These are phyloP conservation scores for Teleogryllus oceanicus DNA, from an alignment of 2,888 invertebrate genomes.

Conservation along the genomic window DNA sequence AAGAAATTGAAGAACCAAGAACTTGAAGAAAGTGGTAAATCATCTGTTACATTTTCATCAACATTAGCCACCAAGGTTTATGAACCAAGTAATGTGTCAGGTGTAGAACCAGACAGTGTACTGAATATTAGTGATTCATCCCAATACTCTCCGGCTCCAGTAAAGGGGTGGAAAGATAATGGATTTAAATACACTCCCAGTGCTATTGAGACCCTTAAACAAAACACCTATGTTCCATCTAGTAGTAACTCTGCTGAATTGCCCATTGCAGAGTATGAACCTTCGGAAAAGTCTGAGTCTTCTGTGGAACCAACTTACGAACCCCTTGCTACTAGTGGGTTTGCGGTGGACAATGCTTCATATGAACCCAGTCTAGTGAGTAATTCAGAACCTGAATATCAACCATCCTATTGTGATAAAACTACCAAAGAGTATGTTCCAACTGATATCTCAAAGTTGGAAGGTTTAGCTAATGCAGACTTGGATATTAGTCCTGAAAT, in stretches of 20 bases:
- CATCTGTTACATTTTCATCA: background rate
- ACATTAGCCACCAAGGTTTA: background rate
- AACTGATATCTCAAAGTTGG: conserved; percentile 31
- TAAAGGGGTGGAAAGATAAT: conserved; percentile 23
- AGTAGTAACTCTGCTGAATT: background rate
- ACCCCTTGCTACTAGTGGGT: background rate
- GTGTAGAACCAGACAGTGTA: background rate
- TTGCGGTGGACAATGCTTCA: background rate
- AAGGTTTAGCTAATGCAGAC: conserved; percentile 23
- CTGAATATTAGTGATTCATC: conserved; percentile 20
- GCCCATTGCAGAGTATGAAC: conserved; percentile 23
- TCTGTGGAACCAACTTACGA: conserved; percentile 26
- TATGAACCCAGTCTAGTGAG: conserved; percentile 33
- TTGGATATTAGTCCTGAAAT: conserved; percentile 44
- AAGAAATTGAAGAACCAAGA: background rate
- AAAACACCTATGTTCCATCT: conserved; percentile 29
- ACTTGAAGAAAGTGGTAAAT: background rate
- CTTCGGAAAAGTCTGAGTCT: conserved; percentile 11
- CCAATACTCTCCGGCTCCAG: conserved; percentile 18
- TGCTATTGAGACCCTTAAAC: conserved; percentile 26
- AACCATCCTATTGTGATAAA: conserved; percentile 24
- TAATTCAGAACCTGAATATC: conserved; percentile 32
- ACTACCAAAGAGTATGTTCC: conserved; percentile 32
- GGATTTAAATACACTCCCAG: conserved; percentile 29
- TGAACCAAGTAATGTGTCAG: background rate